Evolutionary conservation across 2,888 invertebrate genomes (phyloP), one percentile per base, ranked within the genome.

Genomic region (Phyllotreta striolata): DNA sequence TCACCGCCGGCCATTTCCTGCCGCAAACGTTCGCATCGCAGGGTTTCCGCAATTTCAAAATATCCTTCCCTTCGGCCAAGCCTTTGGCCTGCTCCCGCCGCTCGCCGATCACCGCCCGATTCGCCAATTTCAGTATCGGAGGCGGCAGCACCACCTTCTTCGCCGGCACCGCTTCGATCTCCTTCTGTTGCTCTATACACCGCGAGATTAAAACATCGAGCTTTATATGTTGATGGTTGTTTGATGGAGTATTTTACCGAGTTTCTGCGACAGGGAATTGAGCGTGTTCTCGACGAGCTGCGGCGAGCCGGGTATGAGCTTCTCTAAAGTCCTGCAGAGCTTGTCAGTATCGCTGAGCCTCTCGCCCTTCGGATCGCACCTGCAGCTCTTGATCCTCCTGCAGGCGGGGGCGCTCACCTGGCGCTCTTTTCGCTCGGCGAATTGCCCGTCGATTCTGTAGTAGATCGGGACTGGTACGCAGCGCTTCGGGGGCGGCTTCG

Each of bases 391-490:
- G 5, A 44, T 52, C 14, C n/a, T 38, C 35, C 39, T 61, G 54
- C 68, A 68, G 1, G 46, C 3, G 0, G 57, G 62, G 1, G 52
- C 62, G 14, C 37, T 44, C 1, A 37, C 7, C 10, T 58, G 41
- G 37, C 56, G 49, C 38, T 60, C 56, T 52, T 63, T 65, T 8
- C 44, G 10, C 3, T 63, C 68, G 46, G 55, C 44, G 41, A 64
- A 49, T 24, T 61, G 62, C 4, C 46, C 55, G 34, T 68, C 61
- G 4, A 69, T 57, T 51, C 63, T 68, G 49, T 69, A 55, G 40
- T 70, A 71, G 34, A 70, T 64, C n/a, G 68, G 69, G 12, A 46
- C 46, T 6, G 66, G 58, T 43, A 66, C 46, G 9, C 35, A 51
- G n/a, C 12, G 12, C 38, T 57, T 57, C 57, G 52, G 37, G 39